A percentile compares a stretch with the other conserved stretches of the same genome.
phyloP scores from a whole-genome alignment of 2,113 vertebrate genomes.

The Dipodomys merriami region DNA sequence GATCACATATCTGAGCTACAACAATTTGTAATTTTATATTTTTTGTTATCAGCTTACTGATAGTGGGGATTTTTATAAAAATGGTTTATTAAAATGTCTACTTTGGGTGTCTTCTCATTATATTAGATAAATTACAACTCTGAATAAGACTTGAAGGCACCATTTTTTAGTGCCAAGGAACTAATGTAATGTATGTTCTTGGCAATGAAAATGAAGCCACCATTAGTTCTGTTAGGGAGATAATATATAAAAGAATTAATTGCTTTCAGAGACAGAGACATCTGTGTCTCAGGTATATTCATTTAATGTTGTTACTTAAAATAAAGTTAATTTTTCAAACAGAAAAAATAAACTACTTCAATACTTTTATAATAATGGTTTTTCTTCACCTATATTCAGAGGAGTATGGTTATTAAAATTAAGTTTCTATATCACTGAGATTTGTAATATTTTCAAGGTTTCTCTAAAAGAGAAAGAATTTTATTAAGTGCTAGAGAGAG shows the following conservation, averaged over 20 bases:
- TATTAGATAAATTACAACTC: conserved; percentile 62
- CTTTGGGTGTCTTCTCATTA: conserved; percentile 60
- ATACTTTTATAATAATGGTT: conserved; percentile 30
- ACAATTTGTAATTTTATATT: conserved; percentile 38
- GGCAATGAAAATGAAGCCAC: conserved; percentile 48
- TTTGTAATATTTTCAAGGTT: background rate
- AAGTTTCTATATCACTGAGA: background rate
- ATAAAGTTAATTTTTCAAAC: conserved; percentile 42
- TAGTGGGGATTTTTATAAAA: conserved; percentile 48
- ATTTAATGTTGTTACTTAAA: conserved; percentile 44
- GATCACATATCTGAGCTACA: conserved; percentile 4
- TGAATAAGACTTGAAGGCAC: conserved; percentile 47
- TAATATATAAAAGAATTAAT: conserved; percentile 51
- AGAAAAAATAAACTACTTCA: background rate
- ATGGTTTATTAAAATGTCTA: conserved; percentile 61
- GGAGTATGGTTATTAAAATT: background rate
- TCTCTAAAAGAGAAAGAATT: conserved; percentile 18
- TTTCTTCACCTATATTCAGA: background rate
- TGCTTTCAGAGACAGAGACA: conserved; percentile 49
- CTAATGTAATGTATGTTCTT: conserved; percentile 57
- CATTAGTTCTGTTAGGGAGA: conserved; percentile 51
- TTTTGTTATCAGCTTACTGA: conserved; percentile 41
- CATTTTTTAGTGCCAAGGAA: conserved; percentile 58
- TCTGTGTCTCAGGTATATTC: conserved; percentile 45
- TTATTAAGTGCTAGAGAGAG: background rate